phyloP scores from a whole-genome alignment of 2,888 invertebrate species.

The Saturnia japonica region DNA sequence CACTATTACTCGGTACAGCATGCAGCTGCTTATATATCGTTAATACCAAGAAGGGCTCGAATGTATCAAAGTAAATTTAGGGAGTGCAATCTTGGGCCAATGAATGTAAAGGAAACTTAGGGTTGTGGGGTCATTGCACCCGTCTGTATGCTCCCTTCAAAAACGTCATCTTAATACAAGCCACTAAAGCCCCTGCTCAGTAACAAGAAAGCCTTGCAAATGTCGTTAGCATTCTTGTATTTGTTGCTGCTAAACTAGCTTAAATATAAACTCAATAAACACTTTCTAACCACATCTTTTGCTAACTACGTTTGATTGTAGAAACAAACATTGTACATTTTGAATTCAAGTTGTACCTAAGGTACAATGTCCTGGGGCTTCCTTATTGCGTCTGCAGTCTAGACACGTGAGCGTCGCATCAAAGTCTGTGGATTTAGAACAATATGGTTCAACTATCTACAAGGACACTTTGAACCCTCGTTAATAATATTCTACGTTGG shows the following conservation, averaged over 20 bases:
- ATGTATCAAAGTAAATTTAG: conserved; percentile 45
- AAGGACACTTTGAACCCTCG: conserved; percentile 34
- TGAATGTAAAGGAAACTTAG: conserved; percentile 65
- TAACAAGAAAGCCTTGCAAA: not conserved
- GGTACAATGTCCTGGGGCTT: conserved; percentile 55
- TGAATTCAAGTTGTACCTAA: not conserved
- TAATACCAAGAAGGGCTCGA: conserved; percentile 25
- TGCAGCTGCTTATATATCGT: not conserved
- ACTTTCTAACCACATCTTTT: not conserved
- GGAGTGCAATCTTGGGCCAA: conserved; percentile 47
- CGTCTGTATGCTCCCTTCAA: conserved; percentile 52
- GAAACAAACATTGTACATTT: not conserved
- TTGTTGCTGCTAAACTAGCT: not conserved
- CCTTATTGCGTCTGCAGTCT: conserved; percentile 58
- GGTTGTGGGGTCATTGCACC: conserved; percentile 69
- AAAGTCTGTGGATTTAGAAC: conserved; percentile 28
- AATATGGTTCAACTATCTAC: conserved; percentile 40
- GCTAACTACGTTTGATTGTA: not conserved
- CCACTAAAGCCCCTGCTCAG: conserved; percentile 31
- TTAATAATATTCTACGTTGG: conserved; percentile 23
- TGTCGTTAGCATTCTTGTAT: not conserved
- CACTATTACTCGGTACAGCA: not conserved
- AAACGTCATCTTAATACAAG: conserved; percentile 51
- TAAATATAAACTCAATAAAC: not conserved
- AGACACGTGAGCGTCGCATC: conserved; percentile 59